Conservation (phyloP, 2,113 vertebrate species). For the Silurus asotus region DNA sequence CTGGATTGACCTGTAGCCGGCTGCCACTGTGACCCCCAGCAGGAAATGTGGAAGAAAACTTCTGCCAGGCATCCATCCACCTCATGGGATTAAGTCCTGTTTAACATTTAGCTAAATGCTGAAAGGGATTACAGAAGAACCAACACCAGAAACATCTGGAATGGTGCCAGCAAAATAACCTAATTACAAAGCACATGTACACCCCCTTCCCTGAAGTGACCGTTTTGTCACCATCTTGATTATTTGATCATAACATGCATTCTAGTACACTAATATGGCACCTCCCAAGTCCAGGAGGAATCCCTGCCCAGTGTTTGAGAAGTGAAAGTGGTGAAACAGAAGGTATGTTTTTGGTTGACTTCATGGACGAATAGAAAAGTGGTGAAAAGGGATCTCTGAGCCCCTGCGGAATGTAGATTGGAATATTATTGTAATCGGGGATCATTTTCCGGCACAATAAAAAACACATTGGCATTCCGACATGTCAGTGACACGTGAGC, state of each 20-base stretch:
- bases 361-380: neutral
- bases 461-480: neutral
- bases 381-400: neutral
- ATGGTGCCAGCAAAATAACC: neutral
- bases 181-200: neutral
- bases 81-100: neutral
- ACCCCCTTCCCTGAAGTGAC: neutral
- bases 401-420: neutral
- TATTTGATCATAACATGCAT: neutral
- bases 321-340: neutral
- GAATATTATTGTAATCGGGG: neutral
- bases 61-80: neutral
- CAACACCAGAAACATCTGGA: neutral
- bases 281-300: neutral
- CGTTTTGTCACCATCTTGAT: neutral
- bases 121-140: neutral
- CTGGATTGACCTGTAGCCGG: neutral
- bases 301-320: neutral
- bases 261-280: neutral
- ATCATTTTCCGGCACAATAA: conserved; percentile 15
- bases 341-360: neutral
- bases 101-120: neutral
- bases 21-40: neutral
- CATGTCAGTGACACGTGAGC: neutral
- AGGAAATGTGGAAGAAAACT: neutral